Evolutionary conservation across 2,797 vertebrate genomes (phyloP), one percentile per base, ranked within the genome.

Genomic region (Leptoclinus maculatus): DNA sequence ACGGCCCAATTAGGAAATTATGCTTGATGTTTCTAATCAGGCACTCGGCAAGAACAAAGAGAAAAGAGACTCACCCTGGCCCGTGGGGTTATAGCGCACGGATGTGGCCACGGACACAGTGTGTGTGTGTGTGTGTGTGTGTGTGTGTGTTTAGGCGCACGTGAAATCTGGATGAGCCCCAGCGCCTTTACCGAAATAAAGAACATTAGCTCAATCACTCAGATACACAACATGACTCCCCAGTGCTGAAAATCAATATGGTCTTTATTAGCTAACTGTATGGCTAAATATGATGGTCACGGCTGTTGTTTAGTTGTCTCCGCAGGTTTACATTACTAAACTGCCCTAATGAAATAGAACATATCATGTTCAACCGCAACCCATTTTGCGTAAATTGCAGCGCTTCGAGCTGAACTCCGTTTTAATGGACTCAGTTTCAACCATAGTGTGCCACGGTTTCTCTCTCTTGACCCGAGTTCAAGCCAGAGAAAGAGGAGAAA

Each of bases 21-120:
- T 71, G 71, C 90, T 93, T 83, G 83, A 93, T 94, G 94, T 94
- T 95, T 94, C 92, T 91, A 95, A 95, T 95, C 93, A 94, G 83
- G 90, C 80, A 17, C 84, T 92, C 80, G 66, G 91, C 86, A 71
- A 88, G 92, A 95, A 93, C 92, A 94, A 95, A 95, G 89, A 68
- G 80, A 86, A 76, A 10, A 78, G 76, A 85, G 85, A 78, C 89
- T 92, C 88, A 69, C 77, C 84, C 86, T 56, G 84, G 80, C 79
- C 79, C 73, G 23, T 60, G 79, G 85, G 85, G 71, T 71, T 70
- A 5, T 5, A 83, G 62, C 13, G 65, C 79, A 73, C 69, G 70
- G 70, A 81, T 74, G 82, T 78, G 78, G 71, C 74, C 34, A 17
- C 54, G 36, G 19, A 13, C 66, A n/a, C n/a, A n/a, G 2, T 23